Conservation (phyloP, 2,797 vertebrate species). For the Trachops cirrhosus region DNA sequence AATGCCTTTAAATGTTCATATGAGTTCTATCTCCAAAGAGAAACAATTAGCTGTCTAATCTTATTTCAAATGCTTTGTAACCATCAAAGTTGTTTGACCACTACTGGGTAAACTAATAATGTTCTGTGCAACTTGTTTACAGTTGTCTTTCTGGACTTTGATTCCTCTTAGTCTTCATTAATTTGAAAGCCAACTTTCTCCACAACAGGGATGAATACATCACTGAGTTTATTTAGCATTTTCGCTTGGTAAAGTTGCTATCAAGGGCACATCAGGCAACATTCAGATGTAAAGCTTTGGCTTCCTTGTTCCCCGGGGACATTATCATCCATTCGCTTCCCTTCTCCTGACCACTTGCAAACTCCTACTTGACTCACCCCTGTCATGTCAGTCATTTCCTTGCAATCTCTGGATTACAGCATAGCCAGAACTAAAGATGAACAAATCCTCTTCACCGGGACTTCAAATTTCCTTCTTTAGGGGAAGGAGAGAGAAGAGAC, state of each 20-base stretch:
- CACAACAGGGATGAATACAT: background rate
- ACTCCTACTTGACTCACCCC: background rate
- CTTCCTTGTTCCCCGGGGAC: background rate
- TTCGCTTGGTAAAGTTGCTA: background rate
- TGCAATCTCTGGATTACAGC: background rate
- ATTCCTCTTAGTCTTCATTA: background rate
- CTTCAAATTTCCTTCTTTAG: background rate
- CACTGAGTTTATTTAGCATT: background rate
- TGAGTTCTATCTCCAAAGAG: background rate
- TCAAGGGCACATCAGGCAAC: background rate
- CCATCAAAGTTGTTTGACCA: background rate
- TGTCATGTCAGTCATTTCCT: background rate
- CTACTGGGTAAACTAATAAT: background rate
- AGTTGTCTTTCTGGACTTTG: background rate
- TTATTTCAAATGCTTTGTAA: constrained; percentile 9
- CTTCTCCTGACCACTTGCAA: background rate
- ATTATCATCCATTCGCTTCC: background rate
- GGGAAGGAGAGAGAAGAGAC: background rate
- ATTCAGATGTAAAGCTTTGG: background rate
- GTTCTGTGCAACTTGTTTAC: background rate
- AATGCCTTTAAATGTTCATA: background rate
- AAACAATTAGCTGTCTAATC: background rate
- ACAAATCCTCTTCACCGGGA: background rate
- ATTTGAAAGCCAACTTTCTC: background rate
- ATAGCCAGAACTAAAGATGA: background rate